Conservation (phyloP, 2,888 invertebrate species). For the Hydrotaea diabolus region DNA sequence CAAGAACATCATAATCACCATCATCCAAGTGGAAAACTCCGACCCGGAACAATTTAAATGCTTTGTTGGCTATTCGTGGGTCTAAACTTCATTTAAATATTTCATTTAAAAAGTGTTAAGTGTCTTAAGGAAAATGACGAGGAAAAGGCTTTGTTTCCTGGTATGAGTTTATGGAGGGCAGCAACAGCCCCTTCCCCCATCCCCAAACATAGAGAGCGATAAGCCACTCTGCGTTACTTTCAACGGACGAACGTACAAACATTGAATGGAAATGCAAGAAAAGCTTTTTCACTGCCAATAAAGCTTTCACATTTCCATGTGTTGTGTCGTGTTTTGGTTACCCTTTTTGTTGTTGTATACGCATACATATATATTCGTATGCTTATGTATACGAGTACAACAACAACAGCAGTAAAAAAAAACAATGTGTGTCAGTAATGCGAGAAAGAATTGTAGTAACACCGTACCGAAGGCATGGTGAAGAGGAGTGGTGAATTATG, state of each 20-base stretch:
- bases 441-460: neutral
- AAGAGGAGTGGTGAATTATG: neutral
- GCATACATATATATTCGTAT: neutral
- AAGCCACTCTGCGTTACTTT: neutral
- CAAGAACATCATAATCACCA: neutral
- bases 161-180: neutral
- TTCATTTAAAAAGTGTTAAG: neutral
- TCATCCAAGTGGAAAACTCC: neutral
- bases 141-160: neutral
- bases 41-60: neutral
- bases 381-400: too few relatives aligned
- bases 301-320: constrained; percentile 8
- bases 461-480: neutral
- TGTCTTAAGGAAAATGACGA: neutral
- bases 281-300: constrained; percentile 3
- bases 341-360: constrained; percentile 9
- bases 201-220: neutral
- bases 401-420: neutral
- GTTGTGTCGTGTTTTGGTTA: neutral
- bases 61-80: neutral
- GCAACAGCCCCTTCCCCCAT: too few relatives aligned
- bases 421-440: constrained; percentile 33
- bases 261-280: neutral
- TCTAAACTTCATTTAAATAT: neutral
- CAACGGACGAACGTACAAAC: neutral